Evolutionary conservation across 2,113 vertebrate genomes (phyloP), one percentile per base, ranked within the genome.

Genomic region (Lycaon pictus): DNA sequence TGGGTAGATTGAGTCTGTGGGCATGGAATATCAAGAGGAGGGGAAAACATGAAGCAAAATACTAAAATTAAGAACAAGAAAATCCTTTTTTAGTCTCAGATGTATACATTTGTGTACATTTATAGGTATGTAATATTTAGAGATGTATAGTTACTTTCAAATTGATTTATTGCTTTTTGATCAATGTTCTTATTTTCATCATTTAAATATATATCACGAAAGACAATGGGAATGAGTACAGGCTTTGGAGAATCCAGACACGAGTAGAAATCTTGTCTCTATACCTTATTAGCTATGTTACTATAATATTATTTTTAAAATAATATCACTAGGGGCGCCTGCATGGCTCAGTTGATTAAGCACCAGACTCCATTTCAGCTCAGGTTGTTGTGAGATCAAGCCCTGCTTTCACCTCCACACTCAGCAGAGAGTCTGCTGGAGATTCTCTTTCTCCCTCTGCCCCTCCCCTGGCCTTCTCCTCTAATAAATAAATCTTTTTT

Each of bases 131-230:
- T 67, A 88, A 37, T 83, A 67, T 72, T 85, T 85, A 86, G 72
- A 84, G n/a, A 67, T 16, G 93, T 56, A 58, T 51, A 96, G 51
- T 51, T 60, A 16, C 51, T 87, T 91, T 96, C 88, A 65, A 20
- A 63, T 63, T 94, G 29, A 2, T 65, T 67, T 84, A 48, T 81
- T 93, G 63, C 27, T 63, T 80, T 93, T 51, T 65, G n/a, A 67
- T 86, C 85, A 53, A 37, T 90, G 53, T 90, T 85, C 48, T 72
- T 63, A 84, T 90, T 74, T 80, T 86, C 8, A 72, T 35, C 51
- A n/a, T 95, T 90, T 89, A 84, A 88, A n/a, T 93, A 74, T 74
- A 1, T 65, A 74, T 74, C 9, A 27, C 53, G 63, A 86, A 85
- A 92, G 72, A 85, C 93, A 74, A 1, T 65, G 74, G 51, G 22